Evolutionary conservation across 1,140 invertebrate genomes (phyloP), one percentile per base, ranked within the genome.

Genomic region (Helicoverpa zea): DNA sequence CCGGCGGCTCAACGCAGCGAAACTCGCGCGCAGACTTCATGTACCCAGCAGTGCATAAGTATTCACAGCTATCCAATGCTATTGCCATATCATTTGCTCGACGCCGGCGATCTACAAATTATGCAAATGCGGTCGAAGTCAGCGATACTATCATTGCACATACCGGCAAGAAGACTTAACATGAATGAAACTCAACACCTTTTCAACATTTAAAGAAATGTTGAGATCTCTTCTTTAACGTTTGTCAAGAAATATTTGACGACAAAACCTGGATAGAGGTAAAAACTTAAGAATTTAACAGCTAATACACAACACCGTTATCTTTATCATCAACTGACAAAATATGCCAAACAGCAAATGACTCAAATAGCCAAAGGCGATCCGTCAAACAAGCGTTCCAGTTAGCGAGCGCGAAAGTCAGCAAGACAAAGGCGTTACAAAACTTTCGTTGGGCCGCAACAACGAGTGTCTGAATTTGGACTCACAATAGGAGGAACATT

Each of bases 381-480:
- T 88, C 83, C 81, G 80, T 88, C 85, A 88, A 87, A 89, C 83
- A 83, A 87, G 81, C 86, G 89, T 92, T 92, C 90, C 87, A 92
- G 86, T 89, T 88, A 88, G 81, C 84, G 85, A 91, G 82, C 88
- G 87, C 90, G 90, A 91, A 91, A 91, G 91, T 90, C 84, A 88
- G 85, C 83, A 88, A 93, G 85, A 92, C 89, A 93, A 92, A 93
- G 87, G 84, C 87, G 86, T 92, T 92, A 92, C 91, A 91, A 93
- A 91, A 92, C 87, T 91, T 89, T 91, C 89, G 87, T 90, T 90
- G 85, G 88, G 77, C 86, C 83, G 85, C 86, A 84, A 85, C 84
- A 81, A 84, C 82, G 77, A 84, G 83, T 84, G 81, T 83, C 83
- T 84, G 81, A 86, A 73, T 87, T 86, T 66, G 81, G 81, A 78